Percentiles rank a stretch among this genome's conserved stretches.
Conservation (phyloP, 2,888 invertebrate species). For the Leistus spinibarbis region DNA sequence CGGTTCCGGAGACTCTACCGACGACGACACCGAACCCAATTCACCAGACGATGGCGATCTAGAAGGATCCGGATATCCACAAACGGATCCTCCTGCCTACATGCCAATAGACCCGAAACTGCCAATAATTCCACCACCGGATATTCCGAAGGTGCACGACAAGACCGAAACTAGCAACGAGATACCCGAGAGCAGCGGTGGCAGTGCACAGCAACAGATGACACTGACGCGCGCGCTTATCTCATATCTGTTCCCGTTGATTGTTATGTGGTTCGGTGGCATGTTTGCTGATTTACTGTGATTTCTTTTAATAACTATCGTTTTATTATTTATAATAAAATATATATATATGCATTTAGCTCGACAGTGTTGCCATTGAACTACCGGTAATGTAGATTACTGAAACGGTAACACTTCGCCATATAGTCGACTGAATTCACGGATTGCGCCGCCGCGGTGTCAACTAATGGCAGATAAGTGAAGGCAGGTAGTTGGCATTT, state of each 20-base stretch:
- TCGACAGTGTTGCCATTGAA: neutral
- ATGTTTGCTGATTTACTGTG: constrained; percentile 83
- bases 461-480: too few species aligned
- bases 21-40: constrained; percentile 52
- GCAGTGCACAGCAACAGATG: constrained; percentile 53
- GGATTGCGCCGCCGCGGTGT: too few species aligned
- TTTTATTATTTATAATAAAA: constrained; percentile 39
- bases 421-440: too few species aligned
- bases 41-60: constrained; percentile 46
- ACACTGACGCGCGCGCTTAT: constrained; percentile 69
- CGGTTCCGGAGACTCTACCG: constrained; percentile 71
- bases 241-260: constrained; percentile 79
- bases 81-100: constrained; percentile 36
- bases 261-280: constrained; percentile 85
- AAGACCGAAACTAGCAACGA: constrained; percentile 11
- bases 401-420: neutral
- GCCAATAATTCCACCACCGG: constrained; percentile 29
- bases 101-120: constrained; percentile 4
- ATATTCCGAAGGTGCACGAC: constrained; percentile 3
- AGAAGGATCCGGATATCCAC: constrained; percentile 46
- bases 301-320: constrained; percentile 57
- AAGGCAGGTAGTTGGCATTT: too few species aligned
- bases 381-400: neutral
- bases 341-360: neutral
- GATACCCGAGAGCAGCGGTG: constrained; percentile 27